These are phyloP conservation scores for Brachyrhaphis roseni DNA, from an alignment of 2,797 vertebrate genomes.

Conservation along the genomic window DNA sequence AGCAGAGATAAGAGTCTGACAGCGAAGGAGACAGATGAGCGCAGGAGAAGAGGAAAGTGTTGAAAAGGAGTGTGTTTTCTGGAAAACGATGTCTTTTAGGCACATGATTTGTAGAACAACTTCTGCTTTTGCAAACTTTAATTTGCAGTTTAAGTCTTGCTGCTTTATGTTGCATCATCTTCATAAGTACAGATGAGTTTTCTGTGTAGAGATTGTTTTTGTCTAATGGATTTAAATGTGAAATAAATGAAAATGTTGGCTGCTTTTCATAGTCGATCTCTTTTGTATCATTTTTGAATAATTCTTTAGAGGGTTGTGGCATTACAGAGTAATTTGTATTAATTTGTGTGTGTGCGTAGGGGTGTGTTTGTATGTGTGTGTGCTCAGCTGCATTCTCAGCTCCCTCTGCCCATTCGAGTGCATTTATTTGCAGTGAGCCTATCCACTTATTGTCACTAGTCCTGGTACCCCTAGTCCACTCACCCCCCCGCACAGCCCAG, in stretches of 20 bases:
- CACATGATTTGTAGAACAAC: neutral
- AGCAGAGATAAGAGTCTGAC: conserved; percentile 56
- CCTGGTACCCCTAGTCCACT: conserved; percentile 46
- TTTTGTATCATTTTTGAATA: neutral
- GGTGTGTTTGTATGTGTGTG: conserved; percentile 50
- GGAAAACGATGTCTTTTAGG: conserved; percentile 3
- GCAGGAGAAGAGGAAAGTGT: conserved; percentile 10
- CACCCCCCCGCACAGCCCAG: conserved; percentile 75
- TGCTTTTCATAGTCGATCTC: neutral
- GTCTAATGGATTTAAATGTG: neutral
- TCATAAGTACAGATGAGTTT: neutral
- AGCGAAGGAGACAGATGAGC: conserved; percentile 28
- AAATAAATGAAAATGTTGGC: neutral
- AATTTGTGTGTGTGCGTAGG: neutral
- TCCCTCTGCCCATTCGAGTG: conserved; percentile 61
- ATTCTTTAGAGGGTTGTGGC: neutral
- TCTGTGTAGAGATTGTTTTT: neutral
- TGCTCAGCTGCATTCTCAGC: conserved; percentile 78
- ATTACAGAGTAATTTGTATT: conserved; percentile 3
- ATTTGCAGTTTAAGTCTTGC: neutral
- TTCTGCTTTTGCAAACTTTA: neutral
- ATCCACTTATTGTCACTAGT: conserved; percentile 84
- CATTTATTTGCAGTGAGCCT: conserved; percentile 79
- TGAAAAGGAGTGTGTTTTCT: conserved; percentile 28
- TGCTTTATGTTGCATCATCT: neutral